Evolutionary conservation across 2,888 invertebrate genomes (phyloP).

Genomic region (Drosophila infuscata): DNA sequence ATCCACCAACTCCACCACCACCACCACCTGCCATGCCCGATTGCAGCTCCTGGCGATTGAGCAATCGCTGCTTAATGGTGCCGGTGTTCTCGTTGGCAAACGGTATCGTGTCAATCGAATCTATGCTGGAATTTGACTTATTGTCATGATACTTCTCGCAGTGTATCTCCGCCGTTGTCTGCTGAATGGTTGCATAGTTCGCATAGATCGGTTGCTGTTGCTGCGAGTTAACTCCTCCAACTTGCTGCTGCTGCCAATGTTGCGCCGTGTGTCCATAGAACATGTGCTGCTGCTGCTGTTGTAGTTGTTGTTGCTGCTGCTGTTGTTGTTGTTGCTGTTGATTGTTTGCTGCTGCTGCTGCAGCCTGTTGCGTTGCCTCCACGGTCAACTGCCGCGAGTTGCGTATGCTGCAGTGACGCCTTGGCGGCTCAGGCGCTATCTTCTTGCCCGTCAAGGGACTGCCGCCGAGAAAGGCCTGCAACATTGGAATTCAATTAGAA

Average conservation of each 20-base stretch:
- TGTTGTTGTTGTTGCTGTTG: conserved; percentile 23
- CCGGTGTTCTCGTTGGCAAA: conserved; percentile 99
- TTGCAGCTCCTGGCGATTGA: conserved; percentile 85
- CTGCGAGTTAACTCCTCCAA: conserved; percentile 38
- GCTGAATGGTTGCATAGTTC: conserved; percentile 85
- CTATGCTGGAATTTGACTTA: conserved; percentile 96
- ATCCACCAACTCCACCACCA: conserved; percentile 1
- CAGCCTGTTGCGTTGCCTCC: conserved; percentile 32
- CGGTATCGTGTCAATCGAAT: conserved; percentile 95
- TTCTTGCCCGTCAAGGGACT: conserved; percentile 92
- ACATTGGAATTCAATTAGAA: neutral
- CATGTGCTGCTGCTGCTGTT: conserved; percentile 53
- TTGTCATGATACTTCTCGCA: conserved; percentile 85
- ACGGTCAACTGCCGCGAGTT: conserved; percentile 80
- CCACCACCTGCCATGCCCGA: neutral
- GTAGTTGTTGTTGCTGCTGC: conserved; percentile 44
- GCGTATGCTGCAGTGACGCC: conserved; percentile 88
- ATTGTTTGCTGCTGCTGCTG: conserved; percentile 53
- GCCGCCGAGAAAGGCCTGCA: conserved; percentile 87
- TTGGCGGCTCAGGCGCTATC: conserved; percentile 92
- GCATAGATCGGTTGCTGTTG: conserved; percentile 84
- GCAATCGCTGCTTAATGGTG: conserved; percentile 95
- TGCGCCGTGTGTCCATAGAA: conserved; percentile 65
- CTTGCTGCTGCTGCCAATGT: conserved; percentile 63
- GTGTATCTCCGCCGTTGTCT: conserved; percentile 88